Evolutionary conservation across 2,888 invertebrate genomes (phyloP), one percentile per base, ranked within the genome.

Genomic region (Hoplodrina blanda): DNA sequence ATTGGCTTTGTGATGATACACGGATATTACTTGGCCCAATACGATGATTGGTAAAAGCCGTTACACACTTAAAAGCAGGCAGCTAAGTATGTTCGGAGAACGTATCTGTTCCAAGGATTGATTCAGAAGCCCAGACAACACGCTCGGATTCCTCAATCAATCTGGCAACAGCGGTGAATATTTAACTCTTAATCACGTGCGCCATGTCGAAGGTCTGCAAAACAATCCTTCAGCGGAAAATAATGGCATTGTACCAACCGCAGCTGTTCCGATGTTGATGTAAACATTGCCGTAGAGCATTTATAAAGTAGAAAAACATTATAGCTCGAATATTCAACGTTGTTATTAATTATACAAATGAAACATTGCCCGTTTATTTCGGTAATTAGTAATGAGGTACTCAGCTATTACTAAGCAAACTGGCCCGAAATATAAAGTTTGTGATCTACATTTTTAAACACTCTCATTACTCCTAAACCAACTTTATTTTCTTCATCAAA

Each of bases 401-500:
- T 63, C 55, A 55, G 44, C 62, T 61, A 63, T 73, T 63, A 61
- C 63, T 69, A 50, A 56, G 67, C 62, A 73, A 78, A 73, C 73
- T 50, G 55, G 25, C 50, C 37, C 56, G 13, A 69, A 68, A 73
- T 72, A 73, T 57, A 69, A 80, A 77, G 71, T 81, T 77, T 69
- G 73, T 64, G 56, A 73, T 78, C 76, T 81, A 61, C 63, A 81
- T 85, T 85, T 85, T 78, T 81, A 87, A 89, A 81, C 71, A 75
- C 66, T 67, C 78, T 86, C 80, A 84, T 86, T 84, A 81, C 85
- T 85, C 88, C 89, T 90, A 87, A 89, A 87, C 82, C 87, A 90
- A 89, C 88, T 83, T 76, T 82, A 82, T 83, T 86, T 81, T 75
- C 69, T 80, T 77, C 37, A 67, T 80, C 81, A 89, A 89, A 90